Base-by-base conservation (phyloP, 1,140 invertebrate genomes). In the Ceratosolen fusciceps region DNA sequence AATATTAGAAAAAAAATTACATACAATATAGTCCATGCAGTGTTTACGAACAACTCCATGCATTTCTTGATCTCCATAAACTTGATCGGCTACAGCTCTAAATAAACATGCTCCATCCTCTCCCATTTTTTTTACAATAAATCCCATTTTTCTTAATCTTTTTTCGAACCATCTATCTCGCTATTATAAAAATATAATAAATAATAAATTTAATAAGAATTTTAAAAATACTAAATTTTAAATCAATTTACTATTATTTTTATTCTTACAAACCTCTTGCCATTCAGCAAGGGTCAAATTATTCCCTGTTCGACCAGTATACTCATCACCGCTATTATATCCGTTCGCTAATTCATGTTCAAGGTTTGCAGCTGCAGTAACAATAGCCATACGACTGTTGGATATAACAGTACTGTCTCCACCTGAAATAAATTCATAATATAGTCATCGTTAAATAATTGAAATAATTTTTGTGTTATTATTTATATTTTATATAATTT, bases 31-130 rank as follows among this genome's bases (percentile, higher is more conserved):
- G 90, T 98, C 96, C 94, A 98, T 97, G 87, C 96, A 98, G 83
- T 96, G 93, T 85, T 95, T 94, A 52, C 97, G 91, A 26, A 98
- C 95, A 78, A 94, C 91, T 76, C 92, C 91, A 88, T 98, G 96
- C 95, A 98, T 97, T 85, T 97, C 96, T 91, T 98, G 95, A 89
- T 98, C 96, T 8, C 97, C 97, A 89, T 96, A 98, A 47, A 98
- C 94, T 91, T 98, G 97, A 90, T 98, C 96, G 80, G 97, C 96
- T 67, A 98, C 96, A 26, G 97, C 95, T 84, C 97, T 91, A 88
- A 98, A 98, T 12, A 98, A 88, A 88, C 97, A 98, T 34, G 97
- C 96, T n/a, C 97, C 97, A 91, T 98, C 97, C 88, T 97, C 96
- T 76, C 93, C 93, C 93, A 98, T 97, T 81, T 95, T 93, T 86